Conservation (phyloP, 1,140 invertebrate genomes). For the Pseudomyrmex pallidus region DNA sequence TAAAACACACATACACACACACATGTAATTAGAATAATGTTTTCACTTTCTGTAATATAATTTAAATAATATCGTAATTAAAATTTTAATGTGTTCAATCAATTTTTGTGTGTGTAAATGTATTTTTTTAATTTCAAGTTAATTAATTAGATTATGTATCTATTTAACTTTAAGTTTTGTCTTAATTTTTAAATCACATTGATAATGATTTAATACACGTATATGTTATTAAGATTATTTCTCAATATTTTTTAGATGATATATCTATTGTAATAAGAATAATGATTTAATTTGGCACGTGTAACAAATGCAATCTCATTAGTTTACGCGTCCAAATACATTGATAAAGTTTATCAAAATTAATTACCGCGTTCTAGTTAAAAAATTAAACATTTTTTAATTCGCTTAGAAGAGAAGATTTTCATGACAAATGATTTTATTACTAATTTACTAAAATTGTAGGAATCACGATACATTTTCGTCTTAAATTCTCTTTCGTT, state of each 20-base stretch:
- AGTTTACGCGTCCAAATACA: background rate
- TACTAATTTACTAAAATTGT: background rate
- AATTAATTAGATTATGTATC: too few relatives aligned
- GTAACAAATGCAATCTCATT: background rate
- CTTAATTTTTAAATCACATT: too few relatives aligned
- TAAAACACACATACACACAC: too few relatives aligned
- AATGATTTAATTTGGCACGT: too few relatives aligned
- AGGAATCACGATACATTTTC: background rate
- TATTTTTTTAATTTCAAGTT: too few relatives aligned
- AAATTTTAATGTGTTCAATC: background rate
- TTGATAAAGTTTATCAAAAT: background rate
- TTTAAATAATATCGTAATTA: background rate
- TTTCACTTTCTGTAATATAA: background rate
- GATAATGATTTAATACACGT: too few relatives aligned
- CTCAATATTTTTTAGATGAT: too few relatives aligned
- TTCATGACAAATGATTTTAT: background rate
- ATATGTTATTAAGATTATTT: too few relatives aligned
- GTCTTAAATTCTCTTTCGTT: background rate
- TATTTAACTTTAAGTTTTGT: too few relatives aligned
- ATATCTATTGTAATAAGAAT: too few relatives aligned
- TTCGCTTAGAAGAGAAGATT: background rate
- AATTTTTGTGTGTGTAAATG: too few relatives aligned
- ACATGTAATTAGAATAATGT: too few relatives aligned
- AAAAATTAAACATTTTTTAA: conserved; percentile 15
- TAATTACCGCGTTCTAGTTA: background rate